Evolutionary conservation across 2,888 invertebrate species (phyloP), one percentile per base, ranked within the genome.

Genomic region (Spodoptera littoralis): DNA sequence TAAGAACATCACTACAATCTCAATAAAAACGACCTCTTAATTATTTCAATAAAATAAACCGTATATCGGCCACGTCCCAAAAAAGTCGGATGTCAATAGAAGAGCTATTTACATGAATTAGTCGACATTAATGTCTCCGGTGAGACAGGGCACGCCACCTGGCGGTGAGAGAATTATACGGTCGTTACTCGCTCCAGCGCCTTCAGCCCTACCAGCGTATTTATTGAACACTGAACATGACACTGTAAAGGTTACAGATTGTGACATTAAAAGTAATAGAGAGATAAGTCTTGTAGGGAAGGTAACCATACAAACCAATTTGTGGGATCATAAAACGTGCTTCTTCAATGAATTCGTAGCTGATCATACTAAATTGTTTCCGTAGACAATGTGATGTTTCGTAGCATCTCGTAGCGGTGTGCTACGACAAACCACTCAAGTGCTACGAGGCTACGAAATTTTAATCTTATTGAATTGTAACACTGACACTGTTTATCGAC

Each of bases 51-150:
- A 67, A 59, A 52, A 77, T 66, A 77, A 36, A 36, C 6, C 67
- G 69, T 51, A 69, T 27, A 47, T 44, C 42, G 57, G 60, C 50
- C 65, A 63, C 66, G 63, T 72, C 73, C 73, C 81, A 84, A 61
- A 90, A 88, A 88, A 88, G 87, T 88, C 86, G 86, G 88, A 87
- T 80, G 60, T 76, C 80, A 82, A 79, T 80, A 79, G 81, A 80
- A 77, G 70, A 88, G 90, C 92, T 92, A 93, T 92, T 93, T 92
- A 91, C 92, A 90, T 91, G 92, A 93, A 93, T 93, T 92, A 93
- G 90, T 83, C 88, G 93, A 92, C 93, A 90, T 92, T 94, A 90
- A 93, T 92, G 90, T 87, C 88, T 86, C 90, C 89, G 88, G 78
- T 83, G 92, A 92, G 93, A 92, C 91, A 91, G 87, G 88, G 91